Base-by-base conservation (phyloP, 1,140 invertebrate genomes). In the Drosophila tsacasi region DNA sequence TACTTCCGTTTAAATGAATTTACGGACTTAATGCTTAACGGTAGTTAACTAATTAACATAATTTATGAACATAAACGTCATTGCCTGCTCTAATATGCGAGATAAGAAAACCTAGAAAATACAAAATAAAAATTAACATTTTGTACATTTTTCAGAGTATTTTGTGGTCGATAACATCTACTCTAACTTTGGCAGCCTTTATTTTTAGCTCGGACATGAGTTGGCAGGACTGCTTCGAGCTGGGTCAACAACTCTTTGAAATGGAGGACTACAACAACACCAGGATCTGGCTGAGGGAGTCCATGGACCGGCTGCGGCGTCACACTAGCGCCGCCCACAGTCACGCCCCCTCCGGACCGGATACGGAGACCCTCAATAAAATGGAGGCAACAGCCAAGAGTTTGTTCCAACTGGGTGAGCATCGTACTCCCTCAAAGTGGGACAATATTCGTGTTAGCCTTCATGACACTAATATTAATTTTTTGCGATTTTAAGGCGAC, bases 151-250 rank as follows among this genome's bases (percentile, higher is more conserved):
- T 57, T 57, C 21, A 68, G 64, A 13, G 64, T 35, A 68, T 46
- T 27, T 17, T 9, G 3, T 15, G 23, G 37, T 67, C 21, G 37
- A 67, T 44, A 63, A 61, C 23, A 35, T 25, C 39, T 17, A 8
- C 15, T 63, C n/a, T 46, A 71, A 68, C 23, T 21, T n/a, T 79
- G 81, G 44, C 64, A 49, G 59, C 25, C 50, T 54, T 49, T 85
- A 81, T 89, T 90, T 90, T 85, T 90, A 90, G 94, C 91, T 93
- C 94, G 6, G 94, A 95, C 71, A 94, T 96, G 94, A 93, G 94
- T 94, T 97, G 97, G 35, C 95, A 96, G 61, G 99, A 99, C 93
- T 99, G 98, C 93, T 99, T 98, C 94, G 98, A 99, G 94, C 94
- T 99, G 37, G 99, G 98, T 37, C 95, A 98, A 78, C 96, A 98